Percentiles rank a stretch among this genome's conserved stretches.
phyloP scores from a whole-genome alignment of 2,888 invertebrate species.

The Notodonta dromedarius region DNA sequence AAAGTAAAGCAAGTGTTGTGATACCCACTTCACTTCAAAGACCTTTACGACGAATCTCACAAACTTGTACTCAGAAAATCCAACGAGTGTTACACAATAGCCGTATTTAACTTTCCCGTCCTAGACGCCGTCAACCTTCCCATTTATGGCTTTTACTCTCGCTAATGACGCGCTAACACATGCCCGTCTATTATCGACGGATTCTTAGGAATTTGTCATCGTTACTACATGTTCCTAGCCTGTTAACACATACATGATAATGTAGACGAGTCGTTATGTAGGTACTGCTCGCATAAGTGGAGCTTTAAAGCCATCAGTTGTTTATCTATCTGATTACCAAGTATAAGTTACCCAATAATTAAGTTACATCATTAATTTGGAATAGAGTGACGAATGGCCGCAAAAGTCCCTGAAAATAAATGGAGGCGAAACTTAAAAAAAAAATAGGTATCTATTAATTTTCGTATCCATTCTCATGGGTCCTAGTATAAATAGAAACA shows the following conservation, averaged over 20 bases:
- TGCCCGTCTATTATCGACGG: constrained; percentile 22
- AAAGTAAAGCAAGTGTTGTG: background rate
- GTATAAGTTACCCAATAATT: constrained; percentile 2
- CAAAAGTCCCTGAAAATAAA: no score
- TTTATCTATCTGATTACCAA: background rate
- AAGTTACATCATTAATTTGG: background rate
- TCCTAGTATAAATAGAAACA: no score
- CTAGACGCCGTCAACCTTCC: constrained; percentile 15
- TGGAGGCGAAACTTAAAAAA: no score
- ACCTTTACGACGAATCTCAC: background rate
- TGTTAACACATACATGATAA: constrained; percentile 32
- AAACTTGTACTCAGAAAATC: background rate
- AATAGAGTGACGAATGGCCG: background rate
- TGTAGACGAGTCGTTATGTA: constrained; percentile 6
- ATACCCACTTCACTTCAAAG: background rate
- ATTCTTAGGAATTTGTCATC: constrained; percentile 20
- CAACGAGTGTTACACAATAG: background rate
- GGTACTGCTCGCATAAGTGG: constrained; percentile 10
- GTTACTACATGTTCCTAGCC: constrained; percentile 26
- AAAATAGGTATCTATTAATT: no score
- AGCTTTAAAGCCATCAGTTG: constrained; percentile 7
- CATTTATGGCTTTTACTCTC: constrained; percentile 18
- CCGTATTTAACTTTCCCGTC: constrained; percentile 18
- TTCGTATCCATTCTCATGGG: no score
- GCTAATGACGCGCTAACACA: constrained; percentile 29